phyloP scores from a whole-genome alignment of 2,797 vertebrate genomes.

The Monodelphis domestica region DNA sequence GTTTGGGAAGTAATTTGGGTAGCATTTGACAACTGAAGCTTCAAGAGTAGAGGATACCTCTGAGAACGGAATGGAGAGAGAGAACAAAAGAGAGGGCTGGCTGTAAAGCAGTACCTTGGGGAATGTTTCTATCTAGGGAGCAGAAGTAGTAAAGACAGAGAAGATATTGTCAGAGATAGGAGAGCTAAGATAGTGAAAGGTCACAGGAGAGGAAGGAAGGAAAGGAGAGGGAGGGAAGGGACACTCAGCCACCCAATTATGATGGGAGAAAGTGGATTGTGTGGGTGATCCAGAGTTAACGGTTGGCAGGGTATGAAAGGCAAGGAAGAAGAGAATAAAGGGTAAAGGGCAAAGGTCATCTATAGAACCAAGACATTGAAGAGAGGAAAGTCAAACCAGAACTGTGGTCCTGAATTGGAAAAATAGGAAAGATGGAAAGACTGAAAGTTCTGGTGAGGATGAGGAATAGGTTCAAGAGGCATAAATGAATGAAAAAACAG shows the following conservation, averaged over 20 bases:
- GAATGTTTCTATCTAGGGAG: too few species aligned
- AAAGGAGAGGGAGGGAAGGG: not conserved
- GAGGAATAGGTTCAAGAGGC: too few species aligned
- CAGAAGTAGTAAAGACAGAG: not conserved
- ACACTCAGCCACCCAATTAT: not conserved
- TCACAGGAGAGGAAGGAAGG: too few species aligned
- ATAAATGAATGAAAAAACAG: too few species aligned
- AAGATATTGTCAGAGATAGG: not conserved
- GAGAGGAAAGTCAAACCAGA: not conserved
- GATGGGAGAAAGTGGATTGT: not conserved
- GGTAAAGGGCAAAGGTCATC: not conserved
- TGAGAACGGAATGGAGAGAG: too few species aligned
- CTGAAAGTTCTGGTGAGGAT: too few species aligned
- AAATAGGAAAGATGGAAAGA: not conserved
- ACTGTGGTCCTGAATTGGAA: not conserved
- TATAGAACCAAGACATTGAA: not conserved
- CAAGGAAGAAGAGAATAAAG: not conserved
- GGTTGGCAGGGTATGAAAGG: not conserved
- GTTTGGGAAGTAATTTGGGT: too few species aligned
- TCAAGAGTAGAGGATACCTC: too few species aligned
- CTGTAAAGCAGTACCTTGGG: too few species aligned
- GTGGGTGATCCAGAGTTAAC: not conserved
- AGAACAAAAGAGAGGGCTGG: too few species aligned
- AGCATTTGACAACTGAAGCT: too few species aligned
- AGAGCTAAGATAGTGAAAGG: not conserved